Evolutionary conservation across 2,888 invertebrate genomes (phyloP), one percentile per base, ranked within the genome.

Genomic region (Epirrhoe alternata): DNA sequence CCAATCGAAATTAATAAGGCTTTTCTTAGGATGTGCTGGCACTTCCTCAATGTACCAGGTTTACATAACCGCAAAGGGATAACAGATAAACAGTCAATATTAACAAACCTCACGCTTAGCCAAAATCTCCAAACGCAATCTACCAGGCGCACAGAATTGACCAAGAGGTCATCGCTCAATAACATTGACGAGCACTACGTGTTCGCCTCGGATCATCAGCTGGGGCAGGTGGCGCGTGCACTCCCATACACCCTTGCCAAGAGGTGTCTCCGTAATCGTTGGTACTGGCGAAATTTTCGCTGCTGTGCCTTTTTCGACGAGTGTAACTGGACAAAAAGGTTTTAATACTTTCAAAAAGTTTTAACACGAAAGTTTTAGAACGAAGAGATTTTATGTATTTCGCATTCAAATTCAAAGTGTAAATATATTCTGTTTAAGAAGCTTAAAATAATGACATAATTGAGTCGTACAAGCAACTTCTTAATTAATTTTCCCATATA

Each of bases 121-220:
- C 14, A 38, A 45, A 42, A 53, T 35, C 45, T 24, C 45, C 10
- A 7, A 47, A 38, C 56, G 24, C n/a, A 47, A 55, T 30, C 6
- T 62, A 66, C 66, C 61, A 68, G 64, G 68, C 53, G 55, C 59
- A 24, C 66, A 64, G 52, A 58, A 58, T 24, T 30, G 5, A 1
- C 8, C 10, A 47, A 35, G 64, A 66, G 72, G 33, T 85, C 80
- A 87, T 55, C 84, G 81, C 61, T 86, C 82, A 5, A 88, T 81
- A 1, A 92, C 75, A 57, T 88, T 89, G 63, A 96, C 89, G 58
- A 95, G 80, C 35, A 95, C 96, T 49, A 97, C 93, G 79, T 97
- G 96, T 80, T 97, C 97, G 0, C 97, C 97, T 52, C 97, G 94
- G 61, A 97, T 87, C 86, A 97, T 78, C 77, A 97, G 77, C 86